Evolutionary conservation across 2,113 vertebrate genomes (phyloP).

Genomic region (Marmota flaviventris): DNA sequence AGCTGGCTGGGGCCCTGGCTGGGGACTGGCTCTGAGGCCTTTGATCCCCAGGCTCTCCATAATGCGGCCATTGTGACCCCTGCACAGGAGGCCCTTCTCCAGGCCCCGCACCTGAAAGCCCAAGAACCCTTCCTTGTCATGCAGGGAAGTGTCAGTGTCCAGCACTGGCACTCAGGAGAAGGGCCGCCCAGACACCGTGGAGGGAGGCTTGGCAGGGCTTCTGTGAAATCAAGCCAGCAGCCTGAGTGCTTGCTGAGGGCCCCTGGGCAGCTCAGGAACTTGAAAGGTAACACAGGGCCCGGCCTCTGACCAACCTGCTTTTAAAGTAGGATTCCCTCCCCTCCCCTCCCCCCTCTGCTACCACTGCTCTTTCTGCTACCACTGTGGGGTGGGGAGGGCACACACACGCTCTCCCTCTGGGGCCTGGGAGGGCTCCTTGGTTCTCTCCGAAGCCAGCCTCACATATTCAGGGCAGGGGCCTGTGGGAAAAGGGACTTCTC

Average conservation of each 20-base stretch:
- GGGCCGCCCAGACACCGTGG: background rate
- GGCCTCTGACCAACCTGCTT: background rate
- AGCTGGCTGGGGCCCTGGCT: slow-evolving; percentile 31
- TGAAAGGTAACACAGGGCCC: background rate
- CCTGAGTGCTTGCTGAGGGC: background rate
- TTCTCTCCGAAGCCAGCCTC: background rate
- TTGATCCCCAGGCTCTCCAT: slow-evolving; percentile 63
- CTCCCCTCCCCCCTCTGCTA: background rate
- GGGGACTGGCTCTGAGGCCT: slow-evolving; percentile 49
- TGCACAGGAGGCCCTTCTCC: background rate
- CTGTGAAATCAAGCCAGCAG: background rate
- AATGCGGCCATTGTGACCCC: background rate
- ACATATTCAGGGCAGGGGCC: rapidly evolving
- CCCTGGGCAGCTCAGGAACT: background rate
- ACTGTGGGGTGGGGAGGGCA: background rate
- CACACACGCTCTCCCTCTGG: rapidly evolving
- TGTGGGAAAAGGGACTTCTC: background rate
- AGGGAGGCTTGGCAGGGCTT: background rate
- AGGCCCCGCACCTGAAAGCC: slow-evolving; percentile 18
- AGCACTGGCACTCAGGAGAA: background rate
- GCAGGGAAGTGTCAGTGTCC: background rate
- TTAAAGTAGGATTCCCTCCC: background rate
- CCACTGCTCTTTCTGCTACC: background rate
- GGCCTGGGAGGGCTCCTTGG: background rate
- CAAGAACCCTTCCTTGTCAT: background rate